Percentiles rank a stretch among this genome's conserved stretches.
phyloP scores from a whole-genome alignment of 2,797 vertebrate species.

The Zenarchopterus dispar region DNA sequence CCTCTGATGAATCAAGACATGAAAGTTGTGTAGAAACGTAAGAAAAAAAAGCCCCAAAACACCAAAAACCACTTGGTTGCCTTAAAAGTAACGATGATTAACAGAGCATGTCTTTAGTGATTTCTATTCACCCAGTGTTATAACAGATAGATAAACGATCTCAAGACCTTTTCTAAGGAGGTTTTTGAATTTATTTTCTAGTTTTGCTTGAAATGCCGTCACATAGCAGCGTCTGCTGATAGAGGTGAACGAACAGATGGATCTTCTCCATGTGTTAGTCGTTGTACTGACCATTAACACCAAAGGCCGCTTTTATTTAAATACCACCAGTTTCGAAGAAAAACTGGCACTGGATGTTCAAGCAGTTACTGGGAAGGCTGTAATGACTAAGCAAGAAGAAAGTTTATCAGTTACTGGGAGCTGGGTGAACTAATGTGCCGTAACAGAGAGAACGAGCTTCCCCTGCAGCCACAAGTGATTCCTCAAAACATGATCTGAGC shows the following conservation, averaged over 20 bases:
- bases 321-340: conserved; percentile 33
- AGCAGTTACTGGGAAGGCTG: conserved; percentile 39
- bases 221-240: conserved; percentile 26
- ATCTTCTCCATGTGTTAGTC: conserved; percentile 45
- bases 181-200: not conserved
- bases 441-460: conserved; percentile 62
- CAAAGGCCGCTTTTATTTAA: conserved; percentile 37
- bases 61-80: no score
- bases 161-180: not conserved
- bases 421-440: conserved; percentile 60
- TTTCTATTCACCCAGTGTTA: no score
- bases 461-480: conserved; percentile 67
- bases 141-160: no score
- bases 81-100: no score
- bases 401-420: conserved; percentile 52
- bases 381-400: conserved; percentile 41
- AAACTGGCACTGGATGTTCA: conserved; percentile 9
- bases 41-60: no score
- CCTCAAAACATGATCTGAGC: conserved; percentile 56
- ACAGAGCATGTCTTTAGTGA: no score
- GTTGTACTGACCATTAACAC: conserved; percentile 30
- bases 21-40: no score
- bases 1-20: no score
- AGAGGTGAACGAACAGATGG: conserved; percentile 42
- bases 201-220: conserved; percentile 15